These are phyloP conservation scores for Maccullochella peelii DNA, from an alignment of 2,113 vertebrate genomes.

Conservation along the genomic window DNA sequence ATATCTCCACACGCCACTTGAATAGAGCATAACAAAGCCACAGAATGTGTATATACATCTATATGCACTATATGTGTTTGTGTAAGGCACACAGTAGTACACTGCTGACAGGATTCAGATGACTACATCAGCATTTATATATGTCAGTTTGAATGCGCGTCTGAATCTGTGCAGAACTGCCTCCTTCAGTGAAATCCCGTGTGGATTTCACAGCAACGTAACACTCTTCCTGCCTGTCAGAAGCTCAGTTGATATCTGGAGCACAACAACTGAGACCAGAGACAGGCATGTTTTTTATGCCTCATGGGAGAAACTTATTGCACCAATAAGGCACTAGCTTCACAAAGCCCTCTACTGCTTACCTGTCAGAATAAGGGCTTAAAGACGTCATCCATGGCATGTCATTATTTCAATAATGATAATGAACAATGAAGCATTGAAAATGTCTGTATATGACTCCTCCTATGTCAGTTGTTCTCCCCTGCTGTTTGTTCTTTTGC, in stretches of 20 bases:
- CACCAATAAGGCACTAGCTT: background rate
- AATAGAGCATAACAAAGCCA: background rate
- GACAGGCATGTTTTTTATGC: background rate
- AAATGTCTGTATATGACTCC: background rate
- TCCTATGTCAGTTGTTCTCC: background rate
- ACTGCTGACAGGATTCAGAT: background rate
- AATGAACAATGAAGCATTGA: background rate
- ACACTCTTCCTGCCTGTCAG: slow-evolving; percentile 43
- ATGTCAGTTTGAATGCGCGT: background rate
- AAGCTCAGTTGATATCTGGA: slow-evolving; percentile 44
- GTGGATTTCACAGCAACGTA: slow-evolving; percentile 43
- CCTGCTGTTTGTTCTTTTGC: background rate
- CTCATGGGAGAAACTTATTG: slow-evolving; percentile 4
- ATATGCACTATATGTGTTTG: background rate
- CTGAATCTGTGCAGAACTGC: slow-evolving; percentile 12
- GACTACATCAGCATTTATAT: slow-evolving; percentile 1
- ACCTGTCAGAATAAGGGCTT: background rate
- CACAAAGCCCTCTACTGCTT: slow-evolving; percentile 4
- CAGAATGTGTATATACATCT: background rate
- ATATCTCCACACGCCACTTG: background rate
- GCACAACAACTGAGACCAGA: slow-evolving; percentile 36
- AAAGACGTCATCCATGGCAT: background rate
- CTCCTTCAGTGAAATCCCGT: slow-evolving; percentile 16
- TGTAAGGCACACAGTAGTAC: background rate
- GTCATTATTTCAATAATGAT: background rate